Evolutionary conservation across 1,140 invertebrate species (phyloP).

Genomic region (Leptonema lineaticorne): DNA sequence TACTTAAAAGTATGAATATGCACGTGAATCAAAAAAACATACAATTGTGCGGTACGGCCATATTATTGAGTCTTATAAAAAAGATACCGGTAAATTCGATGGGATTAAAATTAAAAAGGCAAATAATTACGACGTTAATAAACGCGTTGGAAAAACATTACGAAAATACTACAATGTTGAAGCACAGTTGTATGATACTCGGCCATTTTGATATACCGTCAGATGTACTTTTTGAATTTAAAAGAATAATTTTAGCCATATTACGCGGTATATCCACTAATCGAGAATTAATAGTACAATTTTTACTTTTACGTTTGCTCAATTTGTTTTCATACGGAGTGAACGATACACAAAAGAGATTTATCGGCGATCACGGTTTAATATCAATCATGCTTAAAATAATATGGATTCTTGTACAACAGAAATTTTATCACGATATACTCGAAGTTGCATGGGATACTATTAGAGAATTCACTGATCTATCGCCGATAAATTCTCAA

Average conservation of each 20-base stretch:
- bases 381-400: conserved; percentile 85
- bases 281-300: conserved; percentile 88
- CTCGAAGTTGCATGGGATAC: conserved; percentile 97
- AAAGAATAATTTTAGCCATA: conserved; percentile 81
- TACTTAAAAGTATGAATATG: conserved; percentile 83
- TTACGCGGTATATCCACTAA: conserved; percentile 79
- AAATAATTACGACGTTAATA: conserved; percentile 77
- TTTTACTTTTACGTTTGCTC: conserved; percentile 90
- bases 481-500: conserved; percentile 89
- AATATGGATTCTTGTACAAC: conserved; percentile 73
- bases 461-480: conserved; percentile 98
- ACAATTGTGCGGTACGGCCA: conserved; percentile 92
- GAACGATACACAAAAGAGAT: conserved; percentile 85
- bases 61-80: conserved; percentile 93
- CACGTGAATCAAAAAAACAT: conserved; percentile 83
- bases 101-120: conserved; percentile 68
- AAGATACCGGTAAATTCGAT: conserved; percentile 71
- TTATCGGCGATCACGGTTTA: conserved; percentile 86
- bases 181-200: conserved; percentile 91
- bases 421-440: conserved; percentile 85
- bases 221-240: conserved; percentile 94
- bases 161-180: conserved; percentile 88
- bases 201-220: conserved; percentile 94
- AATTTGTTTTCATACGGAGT: conserved; percentile 96
- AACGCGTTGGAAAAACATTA: conserved; percentile 84